Base-by-base conservation (phyloP, 2,888 invertebrate species). In the Ochropacha duplaris region DNA sequence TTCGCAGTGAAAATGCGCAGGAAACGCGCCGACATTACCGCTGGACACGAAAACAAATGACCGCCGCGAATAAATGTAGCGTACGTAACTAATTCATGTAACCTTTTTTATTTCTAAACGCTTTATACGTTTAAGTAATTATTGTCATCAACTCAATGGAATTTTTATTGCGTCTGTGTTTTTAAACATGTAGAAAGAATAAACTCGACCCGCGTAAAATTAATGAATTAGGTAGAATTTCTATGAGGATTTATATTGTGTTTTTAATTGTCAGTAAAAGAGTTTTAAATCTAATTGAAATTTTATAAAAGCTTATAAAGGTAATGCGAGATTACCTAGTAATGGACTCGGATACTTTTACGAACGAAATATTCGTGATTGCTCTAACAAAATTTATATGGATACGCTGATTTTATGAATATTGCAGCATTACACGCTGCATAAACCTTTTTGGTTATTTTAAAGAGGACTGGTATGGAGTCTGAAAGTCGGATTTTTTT, bases 1-100 rank as follows among this genome's bases (percentile, higher is more conserved):
- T 68, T 66, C 68, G 64, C 65, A 61, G 65, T 69, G 62, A 64
- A 59, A 64, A 63, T 57, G 66, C 69, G 60, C 74, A 73, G 74
- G 74, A 72, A 76, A 69, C 69, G 63, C 59, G 74, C 69, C 66
- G 71, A 74, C 78, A 77, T 76, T 72, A 72, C 57, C 57, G 62
- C 71, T 72, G 74, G 77, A 75, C 74, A 60, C 44, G 44, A 44
- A 59, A 74, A 62, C 68, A 72, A 71, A 72, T 72, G 69, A 69
- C 72, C 73, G 68, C 69, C 71, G 71, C 67, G 76, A 65, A 76
- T 78, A 78, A 79, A 78, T 79, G 31, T 19, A 14, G 11, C 52
- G 34, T 22, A 31, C 52, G 22, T 34, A 19, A 52, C 19, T 52
- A 19, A 52, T 52, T 52, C 52, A 34, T 52, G 52, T 22, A 12